Evolutionary conservation across 2,888 invertebrate species (phyloP).

Genomic region (Agrochola circellaris): DNA sequence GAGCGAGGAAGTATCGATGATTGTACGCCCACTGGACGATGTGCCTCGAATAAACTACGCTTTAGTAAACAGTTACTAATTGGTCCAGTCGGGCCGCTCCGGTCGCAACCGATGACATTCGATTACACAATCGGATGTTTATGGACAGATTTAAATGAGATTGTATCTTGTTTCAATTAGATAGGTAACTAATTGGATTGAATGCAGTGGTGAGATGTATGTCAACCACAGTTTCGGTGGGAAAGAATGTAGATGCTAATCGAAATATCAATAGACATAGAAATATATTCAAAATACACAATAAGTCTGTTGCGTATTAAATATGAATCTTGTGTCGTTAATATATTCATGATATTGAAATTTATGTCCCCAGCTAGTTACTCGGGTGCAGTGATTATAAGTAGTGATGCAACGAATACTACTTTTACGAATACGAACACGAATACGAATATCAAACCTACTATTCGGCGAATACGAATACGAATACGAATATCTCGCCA

Average conservation of each 20-base stretch:
- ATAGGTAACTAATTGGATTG: constrained; percentile 67
- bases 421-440: no score
- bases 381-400: constrained; percentile 65
- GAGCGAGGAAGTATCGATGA: constrained; percentile 75
- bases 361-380: constrained; percentile 61
- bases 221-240: constrained; percentile 51
- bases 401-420: no score
- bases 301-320: constrained; percentile 42
- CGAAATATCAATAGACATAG: constrained; percentile 41
- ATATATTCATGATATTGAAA: constrained; percentile 63
- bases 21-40: constrained; percentile 71
- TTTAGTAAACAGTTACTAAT: constrained; percentile 73
- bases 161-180: constrained; percentile 67
- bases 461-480: no score
- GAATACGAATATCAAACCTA: no score
- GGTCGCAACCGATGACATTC: constrained; percentile 56
- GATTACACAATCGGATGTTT: constrained; percentile 66
- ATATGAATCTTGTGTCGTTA: constrained; percentile 53
- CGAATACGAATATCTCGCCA: no score
- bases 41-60: constrained; percentile 59
- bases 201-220: constrained; percentile 43
- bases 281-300: constrained; percentile 27
- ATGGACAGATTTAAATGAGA: constrained; percentile 69
- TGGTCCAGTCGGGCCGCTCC: constrained; percentile 64
- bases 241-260: constrained; percentile 60